Conservation (phyloP, 2,113 vertebrate species). For the Malurus elegans region DNA sequence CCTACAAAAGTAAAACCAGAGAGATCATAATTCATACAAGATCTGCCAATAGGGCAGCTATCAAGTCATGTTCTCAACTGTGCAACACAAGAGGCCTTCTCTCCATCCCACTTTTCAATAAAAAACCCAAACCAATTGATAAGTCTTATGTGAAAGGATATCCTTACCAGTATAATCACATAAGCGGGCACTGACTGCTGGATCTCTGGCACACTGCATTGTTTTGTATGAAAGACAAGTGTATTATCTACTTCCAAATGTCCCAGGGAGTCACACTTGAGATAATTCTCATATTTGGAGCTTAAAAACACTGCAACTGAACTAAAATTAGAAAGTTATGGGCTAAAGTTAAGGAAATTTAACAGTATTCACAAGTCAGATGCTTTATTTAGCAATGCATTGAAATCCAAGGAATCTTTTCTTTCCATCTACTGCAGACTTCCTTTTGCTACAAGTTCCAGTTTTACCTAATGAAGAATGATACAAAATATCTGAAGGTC, state of each 20-base stretch:
- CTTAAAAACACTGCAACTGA: neutral
- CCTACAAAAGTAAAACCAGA: neutral
- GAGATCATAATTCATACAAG: neutral
- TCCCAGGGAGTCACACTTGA: neutral
- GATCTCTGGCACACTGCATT: neutral
- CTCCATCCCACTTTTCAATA: neutral
- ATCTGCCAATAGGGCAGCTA: neutral
- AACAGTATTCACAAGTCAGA: neutral
- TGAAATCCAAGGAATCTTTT: neutral
- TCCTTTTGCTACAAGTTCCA: neutral
- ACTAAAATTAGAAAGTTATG: neutral
- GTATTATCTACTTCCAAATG: neutral
- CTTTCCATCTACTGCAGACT: neutral
- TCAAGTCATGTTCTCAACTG: neutral
- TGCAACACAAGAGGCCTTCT: neutral
- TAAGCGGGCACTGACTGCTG: neutral
- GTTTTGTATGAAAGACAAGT: neutral
- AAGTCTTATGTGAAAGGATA: neutral
- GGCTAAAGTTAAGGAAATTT: neutral
- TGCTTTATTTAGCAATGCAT: neutral
- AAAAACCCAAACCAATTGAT: fast-evolving
- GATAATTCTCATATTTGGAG: neutral
- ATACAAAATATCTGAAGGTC: neutral
- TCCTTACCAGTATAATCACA: neutral
- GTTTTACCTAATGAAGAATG: neutral